phyloP scores from a whole-genome alignment of 1,140 invertebrate genomes.

The Drosophila chauvacae region DNA sequence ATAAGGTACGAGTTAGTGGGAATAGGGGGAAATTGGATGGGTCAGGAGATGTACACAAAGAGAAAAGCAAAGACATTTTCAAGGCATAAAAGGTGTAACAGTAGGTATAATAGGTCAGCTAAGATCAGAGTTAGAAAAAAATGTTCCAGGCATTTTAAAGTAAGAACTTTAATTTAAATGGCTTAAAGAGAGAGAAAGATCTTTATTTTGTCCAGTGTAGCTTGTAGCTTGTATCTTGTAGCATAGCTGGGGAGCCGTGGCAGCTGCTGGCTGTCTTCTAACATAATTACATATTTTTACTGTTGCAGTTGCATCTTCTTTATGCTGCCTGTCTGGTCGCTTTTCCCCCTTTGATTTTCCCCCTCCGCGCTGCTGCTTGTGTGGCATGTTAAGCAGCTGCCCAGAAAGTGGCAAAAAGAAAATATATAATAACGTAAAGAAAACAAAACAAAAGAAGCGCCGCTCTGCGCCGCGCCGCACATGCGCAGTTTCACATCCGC shows the following conservation, averaged over 20 bases:
- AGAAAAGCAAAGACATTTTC: background rate
- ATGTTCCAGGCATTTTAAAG: background rate
- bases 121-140: too few relatives aligned
- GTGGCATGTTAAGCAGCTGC: slow-evolving; percentile 79
- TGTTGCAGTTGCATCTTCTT: slow-evolving; percentile 57
- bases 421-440: slow-evolving; percentile 36
- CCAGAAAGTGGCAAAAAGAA: slow-evolving; percentile 67
- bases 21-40: background rate
- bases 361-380: slow-evolving; percentile 38
- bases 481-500: slow-evolving; percentile 78
- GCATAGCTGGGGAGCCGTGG: slow-evolving; percentile 6
- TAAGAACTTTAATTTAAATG: background rate
- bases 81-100: background rate
- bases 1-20: slow-evolving; percentile 23
- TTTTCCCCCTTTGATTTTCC: slow-evolving; percentile 2
- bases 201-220: background rate
- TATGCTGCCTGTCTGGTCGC: slow-evolving; percentile 23
- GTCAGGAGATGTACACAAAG: background rate
- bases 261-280: slow-evolving; percentile 61
- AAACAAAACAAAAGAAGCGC: slow-evolving; percentile 70
- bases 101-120: background rate
- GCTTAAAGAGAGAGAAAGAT: accelerated
- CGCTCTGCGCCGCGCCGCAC: slow-evolving; percentile 42
- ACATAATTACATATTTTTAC: slow-evolving; percentile 77
- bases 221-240: background rate